Evolutionary conservation across 2,113 vertebrate genomes (phyloP), one percentile per base, ranked within the genome.

Genomic region (Notiomystis cincta): DNA sequence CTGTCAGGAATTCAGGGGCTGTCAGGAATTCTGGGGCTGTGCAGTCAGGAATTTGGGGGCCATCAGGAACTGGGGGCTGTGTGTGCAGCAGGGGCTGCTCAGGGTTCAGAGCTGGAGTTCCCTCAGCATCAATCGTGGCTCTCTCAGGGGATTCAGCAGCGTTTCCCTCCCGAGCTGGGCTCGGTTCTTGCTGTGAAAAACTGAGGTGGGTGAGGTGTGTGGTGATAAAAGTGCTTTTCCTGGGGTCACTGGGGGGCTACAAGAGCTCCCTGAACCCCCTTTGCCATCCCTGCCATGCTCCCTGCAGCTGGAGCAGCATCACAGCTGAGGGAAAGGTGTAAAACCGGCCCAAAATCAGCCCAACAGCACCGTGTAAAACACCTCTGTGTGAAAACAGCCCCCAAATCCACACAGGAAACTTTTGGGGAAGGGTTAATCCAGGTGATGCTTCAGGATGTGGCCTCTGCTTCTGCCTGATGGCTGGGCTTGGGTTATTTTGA

Each of bases 381-480:
- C 15, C 54, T 19, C 69, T 14, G 0, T 24, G 38, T 38, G 4
- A 82, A 66, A 70, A 0, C 37, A 67, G 33, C 79, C 48, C 3
- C 0, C 14, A 58, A n/a, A 13, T 30, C 40, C 13, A 5, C 8
- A 2, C 0, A 24, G 16, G 20, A 30, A 44, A 10, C 15, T 28
- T 2, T 28, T 14, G 33, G 19, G 78, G 60, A 76, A 42, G 37
- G 30, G 30, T 50, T 80, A 83, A 54, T 54, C 10, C 53, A 54
- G 53, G 53, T 31, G 53, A 10, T 57, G n/a, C 57, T 23, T n/a
- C 14, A 58, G n/a, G 15, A 25, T 11, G 23, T 58, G 10, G 57
- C 23, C 37, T 5, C 2, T 58, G 2, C 22, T 58, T 58, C 5
- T 60, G 15, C 8, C n/a, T 60, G n/a, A 17, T 58, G n/a, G 6